Percentiles rank a stretch among this genome's conserved stretches.
Evolutionary conservation across 2,797 vertebrate species (phyloP).

Genomic region (Eulemur coronatus): DNA sequence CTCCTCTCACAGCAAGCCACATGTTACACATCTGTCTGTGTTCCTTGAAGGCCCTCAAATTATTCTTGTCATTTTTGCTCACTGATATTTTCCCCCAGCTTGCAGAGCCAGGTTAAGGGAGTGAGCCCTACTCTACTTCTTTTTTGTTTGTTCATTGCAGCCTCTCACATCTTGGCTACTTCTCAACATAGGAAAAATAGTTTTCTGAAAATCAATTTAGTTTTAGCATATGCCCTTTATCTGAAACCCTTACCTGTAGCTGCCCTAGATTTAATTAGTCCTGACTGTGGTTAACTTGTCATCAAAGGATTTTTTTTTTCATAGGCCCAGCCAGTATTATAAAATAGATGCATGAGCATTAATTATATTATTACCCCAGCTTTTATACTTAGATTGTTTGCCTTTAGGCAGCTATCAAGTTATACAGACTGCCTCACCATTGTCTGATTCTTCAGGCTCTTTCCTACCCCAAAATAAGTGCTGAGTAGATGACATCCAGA

Average conservation of each 20-base stretch:
- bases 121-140: neutral
- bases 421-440: neutral
- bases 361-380: neutral
- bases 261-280: neutral
- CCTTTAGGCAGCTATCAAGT: neutral
- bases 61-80: neutral
- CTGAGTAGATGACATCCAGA: neutral
- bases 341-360: neutral
- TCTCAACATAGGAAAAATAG: neutral
- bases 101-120: neutral
- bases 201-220: neutral
- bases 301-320: constrained; percentile 17
- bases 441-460: neutral
- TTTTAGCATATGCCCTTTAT: neutral
- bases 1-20: neutral
- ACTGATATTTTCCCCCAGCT: neutral
- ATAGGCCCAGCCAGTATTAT: neutral
- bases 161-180: neutral
- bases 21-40: neutral
- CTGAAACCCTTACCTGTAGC: neutral
- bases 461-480: neutral
- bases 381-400: neutral
- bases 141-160: neutral
- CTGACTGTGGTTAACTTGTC: neutral
- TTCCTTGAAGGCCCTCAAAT: neutral